A percentile compares a stretch with the other conserved stretches of the same genome.
These are phyloP conservation scores for Dicentrarchus labrax DNA, from an alignment of 2,113 vertebrate genomes.

Conservation along the genomic window DNA sequence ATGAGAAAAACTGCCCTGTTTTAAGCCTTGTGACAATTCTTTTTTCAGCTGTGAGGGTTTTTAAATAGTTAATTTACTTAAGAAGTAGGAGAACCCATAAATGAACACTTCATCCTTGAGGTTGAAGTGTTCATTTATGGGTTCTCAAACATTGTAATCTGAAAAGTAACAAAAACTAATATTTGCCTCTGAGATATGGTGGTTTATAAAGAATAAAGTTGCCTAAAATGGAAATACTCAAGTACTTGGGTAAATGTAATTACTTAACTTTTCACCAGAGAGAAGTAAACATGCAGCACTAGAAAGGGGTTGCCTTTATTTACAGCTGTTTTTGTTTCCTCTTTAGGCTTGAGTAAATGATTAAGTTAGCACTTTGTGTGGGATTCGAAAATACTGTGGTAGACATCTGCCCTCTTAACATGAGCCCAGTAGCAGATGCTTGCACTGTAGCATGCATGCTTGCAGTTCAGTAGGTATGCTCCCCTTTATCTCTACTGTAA, in stretches of 20 bases:
- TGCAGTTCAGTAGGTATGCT: not conserved
- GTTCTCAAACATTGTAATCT: too few species aligned
- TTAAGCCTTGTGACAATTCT: too few species aligned
- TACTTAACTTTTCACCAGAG: not conserved
- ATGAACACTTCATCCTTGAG: too few species aligned
- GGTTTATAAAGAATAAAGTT: not conserved
- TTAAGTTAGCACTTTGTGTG: not conserved
- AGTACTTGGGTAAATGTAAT: not conserved
- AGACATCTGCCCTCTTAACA: not conserved
- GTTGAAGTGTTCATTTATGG: too few species aligned
- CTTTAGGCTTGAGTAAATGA: not conserved
- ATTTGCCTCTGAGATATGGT: not conserved
- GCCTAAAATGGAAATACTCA: not conserved
- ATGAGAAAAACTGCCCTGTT: too few species aligned
- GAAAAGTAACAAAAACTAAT: too few species aligned
- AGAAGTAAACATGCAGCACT: not conserved
- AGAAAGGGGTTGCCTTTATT: not conserved
- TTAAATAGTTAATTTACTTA: too few species aligned
- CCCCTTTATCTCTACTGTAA: not conserved
- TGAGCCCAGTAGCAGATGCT: not conserved
- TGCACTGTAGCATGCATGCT: not conserved
- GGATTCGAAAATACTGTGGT: not conserved
- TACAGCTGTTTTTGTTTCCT: constrained; percentile 13
- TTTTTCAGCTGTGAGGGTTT: too few species aligned
- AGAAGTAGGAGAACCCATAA: too few species aligned